Conservation (phyloP, 2,888 invertebrate genomes). For the Biston stratarius region DNA sequence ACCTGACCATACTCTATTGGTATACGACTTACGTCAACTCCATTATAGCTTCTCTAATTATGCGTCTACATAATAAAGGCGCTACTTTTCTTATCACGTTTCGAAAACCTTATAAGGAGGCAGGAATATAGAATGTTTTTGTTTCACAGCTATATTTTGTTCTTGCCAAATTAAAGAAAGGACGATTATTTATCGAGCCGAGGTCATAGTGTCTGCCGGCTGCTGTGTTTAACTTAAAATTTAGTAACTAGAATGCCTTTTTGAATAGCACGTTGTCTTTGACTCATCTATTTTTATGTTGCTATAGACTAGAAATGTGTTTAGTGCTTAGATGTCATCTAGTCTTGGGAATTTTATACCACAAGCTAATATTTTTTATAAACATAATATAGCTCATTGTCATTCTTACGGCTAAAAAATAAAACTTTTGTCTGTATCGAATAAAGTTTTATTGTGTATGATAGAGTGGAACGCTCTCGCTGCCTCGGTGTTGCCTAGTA, state of each 20-base stretch:
- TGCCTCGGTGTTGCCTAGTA: no score
- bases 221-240: slow-evolving; percentile 6
- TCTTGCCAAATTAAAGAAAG: slow-evolving; percentile 8
- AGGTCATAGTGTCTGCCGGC: slow-evolving; percentile 6
- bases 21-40: slow-evolving; percentile 22
- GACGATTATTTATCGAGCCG: slow-evolving; percentile 3
- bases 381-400: no score
- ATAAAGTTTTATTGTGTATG: no score
- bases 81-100: slow-evolving; percentile 11
- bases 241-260: slow-evolving; percentile 13
- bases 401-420: no score
- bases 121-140: not conserved
- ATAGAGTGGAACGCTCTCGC: no score
- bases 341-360: no score
- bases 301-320: not conserved
- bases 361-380: no score
- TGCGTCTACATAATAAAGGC: slow-evolving; percentile 3
- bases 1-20: slow-evolving; percentile 21
- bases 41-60: slow-evolving; percentile 16
- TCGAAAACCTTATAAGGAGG: not conserved
- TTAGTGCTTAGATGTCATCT: no score
- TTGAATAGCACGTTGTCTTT: slow-evolving; percentile 9
- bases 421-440: no score
- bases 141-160: not conserved
- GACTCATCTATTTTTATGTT: slow-evolving; percentile 2